Conservation (phyloP, 1,140 invertebrate species). For the Eupeodes corollae region DNA sequence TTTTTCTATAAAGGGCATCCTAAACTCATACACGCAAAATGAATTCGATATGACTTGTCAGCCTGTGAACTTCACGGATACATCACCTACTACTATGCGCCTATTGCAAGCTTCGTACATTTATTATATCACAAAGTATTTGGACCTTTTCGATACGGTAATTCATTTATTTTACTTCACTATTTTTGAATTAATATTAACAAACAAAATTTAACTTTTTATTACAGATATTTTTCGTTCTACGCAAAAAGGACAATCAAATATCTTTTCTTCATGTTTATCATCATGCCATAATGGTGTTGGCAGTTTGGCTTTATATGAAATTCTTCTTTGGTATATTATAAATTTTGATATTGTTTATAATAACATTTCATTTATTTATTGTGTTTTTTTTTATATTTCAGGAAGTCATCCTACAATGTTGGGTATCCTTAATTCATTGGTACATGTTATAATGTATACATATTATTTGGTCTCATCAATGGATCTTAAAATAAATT, state of each 20-base stretch:
- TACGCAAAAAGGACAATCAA: slow-evolving; percentile 75
- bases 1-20: slow-evolving; percentile 34
- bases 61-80: slow-evolving; percentile 42
- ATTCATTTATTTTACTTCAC: slow-evolving; percentile 5
- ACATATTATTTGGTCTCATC: slow-evolving; percentile 61
- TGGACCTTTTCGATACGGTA: slow-evolving; percentile 51
- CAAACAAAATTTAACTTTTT: slow-evolving; percentile 46
- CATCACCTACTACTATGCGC: slow-evolving; percentile 38
- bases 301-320: slow-evolving; percentile 42
- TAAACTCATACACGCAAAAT: slow-evolving; percentile 33
- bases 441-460: slow-evolving; percentile 73
- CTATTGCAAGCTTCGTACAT: slow-evolving; percentile 48
- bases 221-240: slow-evolving; percentile 72
- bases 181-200: too few relatives aligned
- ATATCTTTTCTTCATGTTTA: slow-evolving; percentile 76
- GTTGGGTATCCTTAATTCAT: slow-evolving; percentile 59
- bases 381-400: slow-evolving; percentile 5
- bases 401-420: slow-evolving; percentile 58
- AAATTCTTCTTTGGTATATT: slow-evolving; percentile 42
- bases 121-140: slow-evolving; percentile 45
- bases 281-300: slow-evolving; percentile 53
- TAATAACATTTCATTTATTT: too few relatives aligned
- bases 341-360: slow-evolving; percentile 46
- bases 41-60: slow-evolving; percentile 56
- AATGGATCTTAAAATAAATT: slow-evolving; percentile 48